Conservation (phyloP, 2,888 invertebrate genomes). For the Pecten maximus region DNA sequence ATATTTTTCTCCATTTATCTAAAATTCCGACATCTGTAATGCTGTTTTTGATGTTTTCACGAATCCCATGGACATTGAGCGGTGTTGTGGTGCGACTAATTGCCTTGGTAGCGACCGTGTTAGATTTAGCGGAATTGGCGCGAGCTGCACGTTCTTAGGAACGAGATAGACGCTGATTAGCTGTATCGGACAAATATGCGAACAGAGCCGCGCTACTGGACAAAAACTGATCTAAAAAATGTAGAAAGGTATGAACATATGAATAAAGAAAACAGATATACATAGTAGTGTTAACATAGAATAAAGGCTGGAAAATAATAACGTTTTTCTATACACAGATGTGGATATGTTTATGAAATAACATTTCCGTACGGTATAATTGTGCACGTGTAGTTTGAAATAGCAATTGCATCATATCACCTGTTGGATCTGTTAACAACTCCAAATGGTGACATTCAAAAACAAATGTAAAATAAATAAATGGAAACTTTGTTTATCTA, state of each 20-base stretch:
- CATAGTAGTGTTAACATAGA: too few species aligned
- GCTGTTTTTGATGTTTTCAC: constrained; percentile 27
- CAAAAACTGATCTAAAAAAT: not conserved
- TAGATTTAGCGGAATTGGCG: not conserved
- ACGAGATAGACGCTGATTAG: not conserved
- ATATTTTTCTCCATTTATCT: constrained; percentile 33
- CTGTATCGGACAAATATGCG: not conserved
- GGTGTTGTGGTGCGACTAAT: not conserved
- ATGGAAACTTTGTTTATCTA: too few species aligned
- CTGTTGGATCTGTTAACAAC: too few species aligned
- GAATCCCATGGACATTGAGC: not conserved
- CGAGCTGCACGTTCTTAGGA: not conserved
- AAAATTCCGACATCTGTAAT: constrained; percentile 29
- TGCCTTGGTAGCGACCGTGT: constrained; percentile 13
- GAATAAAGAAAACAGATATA: not conserved
- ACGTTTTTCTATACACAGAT: too few species aligned
- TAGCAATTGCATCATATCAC: too few species aligned
- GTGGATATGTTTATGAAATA: too few species aligned
- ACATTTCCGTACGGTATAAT: too few species aligned
- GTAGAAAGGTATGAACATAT: not conserved
- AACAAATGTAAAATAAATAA: too few species aligned
- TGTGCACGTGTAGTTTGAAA: too few species aligned
- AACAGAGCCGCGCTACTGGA: not conserved
- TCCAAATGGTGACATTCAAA: too few species aligned
- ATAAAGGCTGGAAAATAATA: too few species aligned